A percentile compares a stretch with the other conserved stretches of the same genome.
Conservation (phyloP, 2,113 vertebrate genomes). For the Arenaria interpres region DNA sequence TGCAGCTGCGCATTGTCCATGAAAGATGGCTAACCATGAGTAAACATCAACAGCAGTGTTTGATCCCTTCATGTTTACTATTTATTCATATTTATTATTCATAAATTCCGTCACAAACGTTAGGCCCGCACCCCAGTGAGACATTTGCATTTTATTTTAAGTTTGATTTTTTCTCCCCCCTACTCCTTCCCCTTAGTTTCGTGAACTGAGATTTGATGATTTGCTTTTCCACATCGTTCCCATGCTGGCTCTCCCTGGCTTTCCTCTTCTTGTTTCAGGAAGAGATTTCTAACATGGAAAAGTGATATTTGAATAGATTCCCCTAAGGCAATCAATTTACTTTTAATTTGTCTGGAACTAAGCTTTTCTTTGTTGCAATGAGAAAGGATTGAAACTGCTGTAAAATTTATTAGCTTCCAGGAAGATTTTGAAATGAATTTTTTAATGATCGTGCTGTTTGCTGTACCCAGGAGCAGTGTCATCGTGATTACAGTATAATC, state of each 20-base stretch:
- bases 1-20: constrained; percentile 54
- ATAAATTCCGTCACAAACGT: constrained; percentile 78
- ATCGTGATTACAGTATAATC: constrained; percentile 64
- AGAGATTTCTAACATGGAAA: constrained; percentile 76
- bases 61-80: constrained; percentile 74
- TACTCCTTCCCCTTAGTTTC: constrained; percentile 34
- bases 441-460: constrained; percentile 76
- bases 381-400: constrained; percentile 78
- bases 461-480: constrained; percentile 71
- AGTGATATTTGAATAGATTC: constrained; percentile 81
- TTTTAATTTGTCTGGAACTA: constrained; percentile 85
- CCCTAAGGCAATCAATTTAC: constrained; percentile 83
- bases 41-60: constrained; percentile 71
- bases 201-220: constrained; percentile 70
- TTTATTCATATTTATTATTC: constrained; percentile 82
- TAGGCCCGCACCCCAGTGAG: constrained; percentile 67
- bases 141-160: constrained; percentile 80
- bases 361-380: constrained; percentile 80
- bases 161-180: background rate
- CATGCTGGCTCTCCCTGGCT: constrained; percentile 25
- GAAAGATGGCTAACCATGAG: constrained; percentile 67
- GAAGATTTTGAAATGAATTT: constrained; percentile 80
- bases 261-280: constrained; percentile 67
- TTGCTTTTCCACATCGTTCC: constrained; percentile 59
- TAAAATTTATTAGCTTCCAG: constrained; percentile 81